Percentiles rank a stretch among this genome's conserved stretches.
These are phyloP conservation scores for Sander lucioperca DNA, from an alignment of 2,113 vertebrate species.

Conservation along the genomic window DNA sequence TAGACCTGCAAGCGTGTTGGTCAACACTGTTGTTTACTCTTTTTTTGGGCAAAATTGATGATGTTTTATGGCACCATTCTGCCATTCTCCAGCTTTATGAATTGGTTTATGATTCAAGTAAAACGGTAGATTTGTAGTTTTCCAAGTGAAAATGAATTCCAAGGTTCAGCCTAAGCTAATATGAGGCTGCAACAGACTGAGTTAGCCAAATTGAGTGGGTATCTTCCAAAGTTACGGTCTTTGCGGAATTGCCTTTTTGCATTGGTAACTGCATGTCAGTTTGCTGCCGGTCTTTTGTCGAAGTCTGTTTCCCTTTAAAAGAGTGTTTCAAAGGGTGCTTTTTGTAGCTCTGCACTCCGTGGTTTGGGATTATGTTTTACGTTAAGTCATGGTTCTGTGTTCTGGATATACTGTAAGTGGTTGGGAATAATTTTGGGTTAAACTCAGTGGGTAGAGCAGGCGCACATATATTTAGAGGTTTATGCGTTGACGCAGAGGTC, in stretches of 20 bases:
- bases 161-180: background rate
- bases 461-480: no score
- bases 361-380: background rate
- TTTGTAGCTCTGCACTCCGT: background rate
- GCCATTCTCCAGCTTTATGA: background rate
- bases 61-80: background rate
- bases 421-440: no score
- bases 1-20: conserved; percentile 31
- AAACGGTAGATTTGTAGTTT: background rate
- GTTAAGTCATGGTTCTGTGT: background rate
- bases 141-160: background rate
- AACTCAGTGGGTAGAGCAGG: no score
- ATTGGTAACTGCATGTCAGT: background rate
- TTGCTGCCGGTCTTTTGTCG: background rate
- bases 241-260: background rate
- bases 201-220: background rate
- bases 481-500: no score
- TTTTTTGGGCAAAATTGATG: conserved; percentile 4
- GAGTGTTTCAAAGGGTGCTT: background rate
- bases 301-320: background rate
- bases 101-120: background rate
- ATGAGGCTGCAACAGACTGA: background rate
- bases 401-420: background rate
- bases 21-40: conserved; percentile 1
- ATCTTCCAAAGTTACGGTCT: background rate